Percentiles rank a stretch among this genome's conserved stretches.
phyloP scores from a whole-genome alignment of 2,797 vertebrate genomes.

The Synanceia verrucosa region DNA sequence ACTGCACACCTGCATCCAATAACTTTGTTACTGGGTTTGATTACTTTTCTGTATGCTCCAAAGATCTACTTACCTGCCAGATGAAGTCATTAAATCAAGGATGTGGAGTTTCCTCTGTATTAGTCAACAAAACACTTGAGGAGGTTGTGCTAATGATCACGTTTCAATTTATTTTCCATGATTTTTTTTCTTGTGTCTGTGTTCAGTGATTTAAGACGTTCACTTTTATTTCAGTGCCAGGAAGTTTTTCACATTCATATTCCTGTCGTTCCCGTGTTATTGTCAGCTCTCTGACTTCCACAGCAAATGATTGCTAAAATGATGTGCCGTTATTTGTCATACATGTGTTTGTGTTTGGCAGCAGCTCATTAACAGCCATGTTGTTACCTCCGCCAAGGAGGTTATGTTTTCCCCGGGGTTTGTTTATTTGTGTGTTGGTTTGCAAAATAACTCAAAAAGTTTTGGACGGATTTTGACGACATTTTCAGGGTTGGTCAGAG shows the following conservation, averaged over 20 bases:
- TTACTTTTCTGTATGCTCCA: conserved; percentile 9
- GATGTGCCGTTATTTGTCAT: background rate
- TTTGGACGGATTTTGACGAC: no score
- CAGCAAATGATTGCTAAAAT: background rate
- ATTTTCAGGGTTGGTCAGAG: no score
- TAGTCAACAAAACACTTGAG: conserved; percentile 2
- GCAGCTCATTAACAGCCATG: background rate
- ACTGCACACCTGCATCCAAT: conserved; percentile 16
- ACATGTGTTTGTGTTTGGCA: background rate
- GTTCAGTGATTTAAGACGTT: background rate
- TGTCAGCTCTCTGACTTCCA: background rate
- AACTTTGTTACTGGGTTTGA: background rate
- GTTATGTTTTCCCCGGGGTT: no score
- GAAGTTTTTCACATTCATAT: background rate
- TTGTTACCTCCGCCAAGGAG: no score
- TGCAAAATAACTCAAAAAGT: no score
- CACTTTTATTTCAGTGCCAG: background rate
- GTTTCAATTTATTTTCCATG: no score
- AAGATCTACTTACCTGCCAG: conserved; percentile 12
- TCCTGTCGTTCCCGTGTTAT: background rate
- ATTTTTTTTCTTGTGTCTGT: background rate
- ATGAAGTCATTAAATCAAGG: conserved; percentile 15
- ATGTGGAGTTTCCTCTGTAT: conserved; percentile 1
- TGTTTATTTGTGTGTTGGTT: no score
- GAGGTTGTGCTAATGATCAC: background rate